A percentile compares a stretch with the other conserved stretches of the same genome.
Conservation (phyloP, 1,140 invertebrate species). For the Platyura marginata region DNA sequence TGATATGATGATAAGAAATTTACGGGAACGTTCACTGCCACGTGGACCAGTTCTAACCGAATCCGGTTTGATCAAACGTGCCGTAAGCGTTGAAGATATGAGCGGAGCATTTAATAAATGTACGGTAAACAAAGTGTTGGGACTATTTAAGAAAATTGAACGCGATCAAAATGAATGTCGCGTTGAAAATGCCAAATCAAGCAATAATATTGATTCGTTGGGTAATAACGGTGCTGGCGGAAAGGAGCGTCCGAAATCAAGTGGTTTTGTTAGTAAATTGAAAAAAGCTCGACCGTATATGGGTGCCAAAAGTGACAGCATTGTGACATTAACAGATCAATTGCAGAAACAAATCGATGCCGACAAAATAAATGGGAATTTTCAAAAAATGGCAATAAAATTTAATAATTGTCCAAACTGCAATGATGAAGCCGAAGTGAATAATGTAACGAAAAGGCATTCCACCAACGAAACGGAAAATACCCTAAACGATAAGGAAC, state of each 20-base stretch:
- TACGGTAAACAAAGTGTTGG: slow-evolving; percentile 43
- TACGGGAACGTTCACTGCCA: slow-evolving; percentile 44
- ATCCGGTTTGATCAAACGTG: slow-evolving; percentile 40
- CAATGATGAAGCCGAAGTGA: background rate
- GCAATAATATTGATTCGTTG: slow-evolving; percentile 17
- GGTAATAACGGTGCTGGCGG: background rate
- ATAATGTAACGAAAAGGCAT: slow-evolving; percentile 1
- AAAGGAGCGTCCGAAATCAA: slow-evolving; percentile 5
- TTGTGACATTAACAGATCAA: slow-evolving; percentile 2
- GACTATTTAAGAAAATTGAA: slow-evolving; percentile 50
- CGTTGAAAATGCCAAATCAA: slow-evolving; percentile 18
- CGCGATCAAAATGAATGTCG: slow-evolving; percentile 24
- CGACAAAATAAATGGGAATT: slow-evolving; percentile 2
- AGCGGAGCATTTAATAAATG: slow-evolving; percentile 28
- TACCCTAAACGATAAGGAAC: slow-evolving; percentile 1
- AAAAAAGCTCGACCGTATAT: background rate
- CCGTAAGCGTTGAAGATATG: slow-evolving; percentile 46
- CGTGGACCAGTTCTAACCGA: slow-evolving; percentile 30
- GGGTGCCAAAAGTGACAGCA: background rate
- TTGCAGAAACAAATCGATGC: slow-evolving; percentile 3
- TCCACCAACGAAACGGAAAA: background rate
- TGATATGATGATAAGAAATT: slow-evolving; percentile 29
- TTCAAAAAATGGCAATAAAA: background rate
- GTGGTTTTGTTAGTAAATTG: slow-evolving; percentile 4
- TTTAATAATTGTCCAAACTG: background rate